Base-by-base conservation (phyloP, 1,140 invertebrate genomes). In the Bombus difficillimus region DNA sequence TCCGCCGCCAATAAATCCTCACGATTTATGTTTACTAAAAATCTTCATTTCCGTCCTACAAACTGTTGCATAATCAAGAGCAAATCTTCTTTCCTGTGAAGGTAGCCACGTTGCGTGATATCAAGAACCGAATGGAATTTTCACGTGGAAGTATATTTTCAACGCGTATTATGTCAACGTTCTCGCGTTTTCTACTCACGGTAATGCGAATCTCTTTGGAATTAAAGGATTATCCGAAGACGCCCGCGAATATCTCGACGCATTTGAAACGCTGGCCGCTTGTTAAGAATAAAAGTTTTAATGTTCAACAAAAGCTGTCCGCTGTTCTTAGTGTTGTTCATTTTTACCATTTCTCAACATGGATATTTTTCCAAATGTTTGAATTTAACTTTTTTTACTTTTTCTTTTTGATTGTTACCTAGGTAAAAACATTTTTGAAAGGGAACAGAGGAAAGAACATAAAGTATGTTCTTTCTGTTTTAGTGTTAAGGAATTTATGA, bases 21-120 rank as follows among this genome's bases (percentile, higher is more conserved):
- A 5, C 76, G 66, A 85, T 85, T 85, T 80, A 80, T 80, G 72
- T 85, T 85, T 85, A 80, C 76, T 43, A 80, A 80, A 53, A 85
- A 85, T 80, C 76, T 85, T 85, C 79, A 73, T 73, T 72, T 85
- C 76, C 68, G 57, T 64, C 64, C n/a, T 12, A 37, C 68, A 18
- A 39, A 22, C 53, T 37, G 76, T 72, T 85, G 62, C 83, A 80
- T 73, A 80, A 85, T 85, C 80, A 85, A 85, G 53, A 85, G 72
- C 53, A 12, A 84, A 84, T 68, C 25, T 25, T 62, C 79, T 80
- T 80, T 72, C 59, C 34, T 68, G 37, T 39, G 39, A 79, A 62
- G 28, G 1, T 53, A 25, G 32, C 28, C 10, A 34, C 15, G 13
- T 53, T 28, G 25, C 75, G 28, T 62, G 34, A 28, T 18, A 41